Base-by-base conservation (phyloP, 2,113 vertebrate genomes). In the Thamnophis sirtalis region DNA sequence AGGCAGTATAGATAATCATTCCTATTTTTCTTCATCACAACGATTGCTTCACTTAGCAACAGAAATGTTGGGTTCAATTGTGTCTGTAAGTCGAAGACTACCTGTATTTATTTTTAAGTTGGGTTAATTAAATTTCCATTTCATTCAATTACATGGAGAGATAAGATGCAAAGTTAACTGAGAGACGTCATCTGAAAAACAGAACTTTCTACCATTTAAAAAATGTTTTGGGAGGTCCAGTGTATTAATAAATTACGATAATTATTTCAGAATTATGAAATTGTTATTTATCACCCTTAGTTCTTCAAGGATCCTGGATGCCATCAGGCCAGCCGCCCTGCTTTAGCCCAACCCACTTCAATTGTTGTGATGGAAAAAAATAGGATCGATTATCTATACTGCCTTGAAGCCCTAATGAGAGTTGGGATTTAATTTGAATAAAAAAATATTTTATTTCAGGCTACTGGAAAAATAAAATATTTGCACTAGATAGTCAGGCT, bases 381-480 rank as follows among this genome's bases (percentile, higher is more conserved):
- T 73, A 73, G 63, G 13, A 33, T 17, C 15, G 13, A 33, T 73
- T 73, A 73, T 33, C n/a, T 38, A 73, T 38, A 73, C n/a, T 73
- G 15, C n/a, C 28, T 38, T 73, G 4, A 38, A 38, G n/a, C 33
- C 68, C n/a, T 38, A 73, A 73, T 73, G n/a, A 73, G 33, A 73
- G 15, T 3, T 6, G 68, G 68, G n/a, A 73, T 73, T 73, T 73
- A 73, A 73, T 73, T 38, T 73, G n/a, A 33, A 73, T n/a, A 33
- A 38, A 73, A 33, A 73, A 19, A 0, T 73, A 33, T 93, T 5
- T 58, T 93, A 94, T 6, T 58, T 93, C 24, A 91, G 19, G 15
- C 55, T 55, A 80, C 7, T n/a, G 22, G 58, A 60, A 94, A 94
- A 95, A 93, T n/a, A 95, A 93, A 22, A 1, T 49, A 22, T 86